These are phyloP conservation scores for Spicauda simplicius DNA, from an alignment of 2,888 invertebrate species.

Conservation along the genomic window DNA sequence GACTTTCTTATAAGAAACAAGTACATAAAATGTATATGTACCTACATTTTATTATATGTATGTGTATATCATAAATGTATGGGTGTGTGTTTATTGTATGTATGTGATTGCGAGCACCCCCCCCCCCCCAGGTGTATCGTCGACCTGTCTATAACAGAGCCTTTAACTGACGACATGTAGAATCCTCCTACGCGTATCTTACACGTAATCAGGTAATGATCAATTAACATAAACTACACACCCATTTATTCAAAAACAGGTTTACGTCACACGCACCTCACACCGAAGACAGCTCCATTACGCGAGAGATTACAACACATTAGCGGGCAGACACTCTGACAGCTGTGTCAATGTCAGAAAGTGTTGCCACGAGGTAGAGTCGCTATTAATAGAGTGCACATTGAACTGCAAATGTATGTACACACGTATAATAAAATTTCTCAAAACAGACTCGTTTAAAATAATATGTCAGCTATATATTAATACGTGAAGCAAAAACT, in stretches of 20 bases:
- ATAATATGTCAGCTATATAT: no score
- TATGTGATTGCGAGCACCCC: no score
- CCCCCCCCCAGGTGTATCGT: no score
- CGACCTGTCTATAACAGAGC: no score
- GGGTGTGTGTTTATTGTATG: no score
- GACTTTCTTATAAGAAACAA: no score
- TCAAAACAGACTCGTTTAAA: no score
- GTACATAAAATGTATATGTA: no score
- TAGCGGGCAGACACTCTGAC: slow-evolving; percentile 28
- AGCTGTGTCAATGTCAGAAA: slow-evolving; percentile 27
- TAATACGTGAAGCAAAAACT: no score
- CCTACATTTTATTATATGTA: no score
- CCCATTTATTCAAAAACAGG: not conserved
- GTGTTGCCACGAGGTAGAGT: slow-evolving; percentile 2
- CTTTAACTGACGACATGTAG: not conserved
- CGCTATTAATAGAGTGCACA: slow-evolving; percentile 13
- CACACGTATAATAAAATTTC: no score
- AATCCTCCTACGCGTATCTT: not conserved
- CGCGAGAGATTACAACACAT: slow-evolving; percentile 33
- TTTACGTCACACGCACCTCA: not conserved
- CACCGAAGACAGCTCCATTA: slow-evolving; percentile 28
- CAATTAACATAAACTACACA: not conserved
- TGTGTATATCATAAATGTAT: no score
- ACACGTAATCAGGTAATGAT: not conserved
- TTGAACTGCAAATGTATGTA: not conserved